Percentiles rank a stretch among this genome's conserved stretches.
These are phyloP conservation scores for Arctopsyche grandis DNA, from an alignment of 1,140 invertebrate species.

Conservation along the genomic window DNA sequence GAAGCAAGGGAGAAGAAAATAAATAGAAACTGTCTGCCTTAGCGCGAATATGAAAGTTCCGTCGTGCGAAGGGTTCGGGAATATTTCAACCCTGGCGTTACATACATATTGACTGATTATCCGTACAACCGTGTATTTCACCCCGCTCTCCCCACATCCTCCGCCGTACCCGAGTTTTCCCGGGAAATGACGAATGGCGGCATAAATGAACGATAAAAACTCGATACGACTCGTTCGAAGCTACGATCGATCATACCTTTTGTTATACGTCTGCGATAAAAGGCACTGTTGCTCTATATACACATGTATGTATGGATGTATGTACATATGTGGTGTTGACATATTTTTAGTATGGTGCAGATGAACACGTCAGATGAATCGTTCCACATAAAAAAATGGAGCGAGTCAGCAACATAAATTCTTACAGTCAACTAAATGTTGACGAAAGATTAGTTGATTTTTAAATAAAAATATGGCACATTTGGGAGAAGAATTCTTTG, in stretches of 20 bases:
- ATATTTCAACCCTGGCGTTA: not conserved
- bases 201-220: not conserved
- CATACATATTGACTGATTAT: conserved; percentile 11
- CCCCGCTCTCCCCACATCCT: too few relatives aligned
- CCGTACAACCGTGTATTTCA: not conserved
- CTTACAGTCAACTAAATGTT: too few relatives aligned
- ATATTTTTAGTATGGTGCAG: not conserved
- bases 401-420: too few relatives aligned
- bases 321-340: not conserved
- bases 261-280: not conserved
- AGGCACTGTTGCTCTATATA: not conserved
- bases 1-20: not conserved
- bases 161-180: too few relatives aligned
- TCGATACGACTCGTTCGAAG: not conserved
- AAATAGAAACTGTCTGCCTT: conserved; percentile 7
- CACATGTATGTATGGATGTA: not conserved
- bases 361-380: too few relatives aligned
- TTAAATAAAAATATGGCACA: too few relatives aligned
- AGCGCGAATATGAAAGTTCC: conserved; percentile 7
- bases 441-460: too few relatives aligned
- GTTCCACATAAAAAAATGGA: too few relatives aligned
- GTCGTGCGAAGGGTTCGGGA: not conserved
- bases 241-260: not conserved
- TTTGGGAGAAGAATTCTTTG: too few relatives aligned
- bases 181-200: too few relatives aligned